Evolutionary conservation across 2,797 vertebrate species (phyloP), one percentile per base, ranked within the genome.

Genomic region (Acanthurus tractus): DNA sequence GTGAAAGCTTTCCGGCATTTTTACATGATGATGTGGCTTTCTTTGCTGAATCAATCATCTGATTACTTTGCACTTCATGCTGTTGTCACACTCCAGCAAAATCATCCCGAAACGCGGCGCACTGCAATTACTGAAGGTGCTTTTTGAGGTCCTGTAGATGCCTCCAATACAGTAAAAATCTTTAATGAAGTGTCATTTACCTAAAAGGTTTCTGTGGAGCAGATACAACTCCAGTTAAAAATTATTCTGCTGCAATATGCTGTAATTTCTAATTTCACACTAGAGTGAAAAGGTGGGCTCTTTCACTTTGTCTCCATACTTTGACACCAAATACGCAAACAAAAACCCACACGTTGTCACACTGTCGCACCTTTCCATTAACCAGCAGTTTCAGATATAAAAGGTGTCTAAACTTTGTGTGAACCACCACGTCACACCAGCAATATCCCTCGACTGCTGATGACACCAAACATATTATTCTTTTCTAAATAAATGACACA

Each of bases 11-110:
- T 59, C 54, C 67, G 70, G 58, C 52, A 50, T 74, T 70, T 85
- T 82, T 80, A 70, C 62, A 71, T 52, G 70, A 65, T 71, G 83
- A 86, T 42, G 63, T 50, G 64, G 76, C 23, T 6, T 53, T 25
- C 23, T 79, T 82, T 80, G 68, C 72, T 69, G 63, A 82, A 70
- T 88, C 72, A 85, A 76, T 68, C 71, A 76, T 18, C 62, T 74
- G 62, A 84, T 83, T 83, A 69, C 9, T 69, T 71, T 50, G 58
- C 70, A 54, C 25, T 66, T 78, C 62, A 61, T 40, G 63, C 70
- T 73, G 84, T 65, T 75, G 58, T 56, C 67, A 58, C 64, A 57
- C 49, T 70, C 34, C 71, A 53, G 66, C 22, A 17, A 44, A 61
- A 42, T 57, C 36, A 20, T 23, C 67, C 64, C 46, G 50, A 64